phyloP scores from a whole-genome alignment of 2,797 vertebrate genomes.

The Phataginus tetradactyla region DNA sequence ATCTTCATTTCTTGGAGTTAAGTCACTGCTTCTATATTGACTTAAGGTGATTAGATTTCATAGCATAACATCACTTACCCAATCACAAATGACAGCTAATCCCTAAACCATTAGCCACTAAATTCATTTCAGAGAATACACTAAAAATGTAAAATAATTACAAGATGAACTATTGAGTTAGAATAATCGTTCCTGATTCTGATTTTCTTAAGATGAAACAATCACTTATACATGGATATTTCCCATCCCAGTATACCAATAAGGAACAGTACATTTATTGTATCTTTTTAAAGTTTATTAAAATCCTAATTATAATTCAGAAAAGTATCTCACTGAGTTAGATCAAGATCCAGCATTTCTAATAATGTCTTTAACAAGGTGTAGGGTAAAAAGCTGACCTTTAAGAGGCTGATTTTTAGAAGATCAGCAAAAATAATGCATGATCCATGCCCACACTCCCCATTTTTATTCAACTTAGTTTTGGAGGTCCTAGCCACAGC shows the following conservation, averaged over 20 bases:
- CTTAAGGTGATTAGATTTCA: not conserved
- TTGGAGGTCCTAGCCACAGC: too few species aligned
- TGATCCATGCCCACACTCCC: too few species aligned
- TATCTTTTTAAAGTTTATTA: not conserved
- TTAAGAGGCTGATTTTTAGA: not conserved
- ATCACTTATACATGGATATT: not conserved
- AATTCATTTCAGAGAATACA: not conserved
- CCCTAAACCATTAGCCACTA: not conserved
- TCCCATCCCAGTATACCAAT: not conserved
- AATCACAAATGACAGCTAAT: not conserved
- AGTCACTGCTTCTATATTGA: not conserved
- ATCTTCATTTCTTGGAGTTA: constrained; percentile 26
- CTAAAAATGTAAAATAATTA: not conserved
- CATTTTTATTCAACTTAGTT: too few species aligned
- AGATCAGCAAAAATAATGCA: not conserved
- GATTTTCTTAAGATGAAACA: not conserved
- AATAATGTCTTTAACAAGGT: not conserved
- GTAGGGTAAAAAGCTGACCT: not conserved
- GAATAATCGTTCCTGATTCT: not conserved
- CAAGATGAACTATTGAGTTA: not conserved
- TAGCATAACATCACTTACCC: not conserved
- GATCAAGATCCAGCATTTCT: not conserved
- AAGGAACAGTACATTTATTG: not conserved
- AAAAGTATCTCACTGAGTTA: not conserved
- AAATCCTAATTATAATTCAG: not conserved